Conservation (phyloP, 2,797 vertebrate species). For the Anguilla obscura region DNA sequence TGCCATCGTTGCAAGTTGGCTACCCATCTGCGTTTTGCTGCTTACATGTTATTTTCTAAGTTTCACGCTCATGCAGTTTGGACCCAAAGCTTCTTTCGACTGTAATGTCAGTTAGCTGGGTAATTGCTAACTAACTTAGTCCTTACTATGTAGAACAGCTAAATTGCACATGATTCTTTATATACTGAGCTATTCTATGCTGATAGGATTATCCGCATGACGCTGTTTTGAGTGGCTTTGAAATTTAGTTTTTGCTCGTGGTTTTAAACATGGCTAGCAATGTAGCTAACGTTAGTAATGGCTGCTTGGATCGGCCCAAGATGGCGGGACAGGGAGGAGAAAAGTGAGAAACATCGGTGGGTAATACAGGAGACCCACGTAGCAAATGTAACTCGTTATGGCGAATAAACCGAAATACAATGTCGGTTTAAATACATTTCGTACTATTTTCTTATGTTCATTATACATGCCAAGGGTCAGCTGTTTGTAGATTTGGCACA, state of each 20-base stretch:
- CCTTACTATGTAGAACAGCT: not conserved
- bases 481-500: not conserved
- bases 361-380: constrained; percentile 46
- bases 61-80: not conserved
- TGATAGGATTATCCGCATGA: not conserved
- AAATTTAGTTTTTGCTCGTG: constrained; percentile 1
- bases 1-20: not conserved
- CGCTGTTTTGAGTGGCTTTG: constrained; percentile 3
- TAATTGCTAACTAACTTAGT: not conserved
- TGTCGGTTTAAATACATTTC: not conserved
- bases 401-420: not conserved
- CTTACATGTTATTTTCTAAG: not conserved
- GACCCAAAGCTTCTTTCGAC: not conserved
- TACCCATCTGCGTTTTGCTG: not conserved
- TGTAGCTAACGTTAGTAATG: constrained; percentile 67
- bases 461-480: not conserved
- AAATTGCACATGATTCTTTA: not conserved
- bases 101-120: not conserved
- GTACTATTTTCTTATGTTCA: constrained; percentile 19
- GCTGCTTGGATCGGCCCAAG: constrained; percentile 82
- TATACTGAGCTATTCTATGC: too few relatives aligned
- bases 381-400: constrained; percentile 41
- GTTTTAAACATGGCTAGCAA: constrained; percentile 56
- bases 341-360: constrained; percentile 50
- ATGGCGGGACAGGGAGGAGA: constrained; percentile 84